Percentiles rank a stretch among this genome's conserved stretches.
phyloP scores from a whole-genome alignment of 2,797 vertebrate species.

The Alcedo quadribrachys region DNA sequence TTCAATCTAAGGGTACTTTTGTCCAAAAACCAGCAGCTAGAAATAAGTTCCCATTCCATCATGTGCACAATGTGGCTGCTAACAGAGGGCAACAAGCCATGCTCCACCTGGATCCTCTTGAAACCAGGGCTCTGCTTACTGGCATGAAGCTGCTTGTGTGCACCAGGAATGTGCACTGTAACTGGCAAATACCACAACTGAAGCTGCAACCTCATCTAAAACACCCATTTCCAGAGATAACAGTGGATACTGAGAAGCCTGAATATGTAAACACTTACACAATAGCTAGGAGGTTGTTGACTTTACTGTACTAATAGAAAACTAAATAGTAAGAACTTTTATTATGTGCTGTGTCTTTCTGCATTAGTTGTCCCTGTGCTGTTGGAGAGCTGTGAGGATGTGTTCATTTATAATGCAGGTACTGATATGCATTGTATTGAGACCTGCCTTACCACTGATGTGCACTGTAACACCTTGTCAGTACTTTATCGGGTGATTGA shows the following conservation, averaged over 20 bases:
- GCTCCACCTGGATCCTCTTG: background rate
- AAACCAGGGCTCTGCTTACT: background rate
- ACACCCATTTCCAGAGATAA: background rate
- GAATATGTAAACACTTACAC: background rate
- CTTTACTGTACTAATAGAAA: background rate
- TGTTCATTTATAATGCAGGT: background rate
- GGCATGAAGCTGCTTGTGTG: background rate
- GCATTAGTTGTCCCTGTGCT: background rate
- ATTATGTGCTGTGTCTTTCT: background rate
- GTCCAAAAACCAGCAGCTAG: background rate
- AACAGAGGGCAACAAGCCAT: rapidly evolving
- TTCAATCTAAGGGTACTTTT: background rate
- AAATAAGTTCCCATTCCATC: background rate
- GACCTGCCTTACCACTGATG: background rate
- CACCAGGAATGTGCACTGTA: rapidly evolving
- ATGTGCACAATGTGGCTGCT: background rate
- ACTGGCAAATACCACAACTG: background rate
- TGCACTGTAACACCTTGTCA: background rate
- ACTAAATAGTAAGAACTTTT: background rate
- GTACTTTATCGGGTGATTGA: background rate
- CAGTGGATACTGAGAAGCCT: background rate
- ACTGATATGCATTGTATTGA: background rate
- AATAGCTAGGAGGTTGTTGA: background rate
- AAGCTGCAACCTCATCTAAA: background rate
- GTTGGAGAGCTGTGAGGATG: background rate